phyloP scores from a whole-genome alignment of 2,888 invertebrate genomes.

The Idaea straminata region DNA sequence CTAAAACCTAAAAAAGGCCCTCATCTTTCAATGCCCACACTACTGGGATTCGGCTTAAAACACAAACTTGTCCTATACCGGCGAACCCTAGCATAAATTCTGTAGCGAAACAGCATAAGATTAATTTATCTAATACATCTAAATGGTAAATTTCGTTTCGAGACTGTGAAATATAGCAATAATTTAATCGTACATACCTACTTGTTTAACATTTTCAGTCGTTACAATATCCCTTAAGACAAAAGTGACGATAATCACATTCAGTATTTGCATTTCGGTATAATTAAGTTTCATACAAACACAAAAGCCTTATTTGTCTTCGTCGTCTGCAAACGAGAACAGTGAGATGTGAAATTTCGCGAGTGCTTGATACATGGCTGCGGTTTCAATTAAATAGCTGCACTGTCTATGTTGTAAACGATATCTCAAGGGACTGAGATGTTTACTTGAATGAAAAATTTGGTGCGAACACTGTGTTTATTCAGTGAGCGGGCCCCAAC shows the following conservation, averaged over 20 bases:
- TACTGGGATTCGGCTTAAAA: no score
- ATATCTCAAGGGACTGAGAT: conserved; percentile 40
- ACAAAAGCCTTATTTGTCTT: conserved; percentile 35
- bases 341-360: conserved; percentile 36
- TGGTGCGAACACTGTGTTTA: conserved; percentile 66
- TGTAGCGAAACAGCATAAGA: no score
- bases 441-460: conserved; percentile 60
- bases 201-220: not conserved
- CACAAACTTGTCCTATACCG: no score
- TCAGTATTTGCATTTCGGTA: conserved; percentile 21
- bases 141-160: no score
- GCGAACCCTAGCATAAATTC: no score
- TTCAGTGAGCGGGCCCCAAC: conserved; percentile 50
- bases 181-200: not conserved
- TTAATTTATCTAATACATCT: no score
- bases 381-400: conserved; percentile 46
- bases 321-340: conserved; percentile 33
- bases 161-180: not conserved
- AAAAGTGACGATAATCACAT: conserved; percentile 18
- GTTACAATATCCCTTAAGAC: not conserved
- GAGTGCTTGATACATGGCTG: conserved; percentile 41
- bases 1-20: no score
- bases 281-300: conserved; percentile 32
- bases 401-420: conserved; percentile 32
- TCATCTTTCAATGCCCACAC: no score